These are phyloP conservation scores for Orthonyx spaldingii DNA, from an alignment of 2,113 vertebrate genomes.

Conservation along the genomic window DNA sequence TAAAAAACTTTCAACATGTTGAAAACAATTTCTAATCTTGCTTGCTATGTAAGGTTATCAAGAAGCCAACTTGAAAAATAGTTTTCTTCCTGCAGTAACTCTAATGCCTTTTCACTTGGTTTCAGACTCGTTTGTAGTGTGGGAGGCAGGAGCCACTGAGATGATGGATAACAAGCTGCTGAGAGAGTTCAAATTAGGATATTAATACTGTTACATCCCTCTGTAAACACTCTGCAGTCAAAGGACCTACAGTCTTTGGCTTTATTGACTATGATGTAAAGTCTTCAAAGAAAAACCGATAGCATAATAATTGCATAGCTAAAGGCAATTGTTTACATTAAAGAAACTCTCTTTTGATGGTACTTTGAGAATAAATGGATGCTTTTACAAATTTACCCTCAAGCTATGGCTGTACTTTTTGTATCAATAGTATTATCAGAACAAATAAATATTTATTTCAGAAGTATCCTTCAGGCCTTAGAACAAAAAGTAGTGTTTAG, in stretches of 20 bases:
- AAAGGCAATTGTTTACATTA: neutral
- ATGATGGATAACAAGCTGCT: neutral
- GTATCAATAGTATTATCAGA: neutral
- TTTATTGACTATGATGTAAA: neutral
- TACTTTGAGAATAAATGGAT: neutral
- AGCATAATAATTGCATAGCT: neutral
- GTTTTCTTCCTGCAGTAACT: neutral
- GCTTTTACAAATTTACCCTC: neutral
- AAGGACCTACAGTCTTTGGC: neutral
- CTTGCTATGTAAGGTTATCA: neutral
- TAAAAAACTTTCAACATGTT: neutral
- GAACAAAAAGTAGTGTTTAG: neutral
- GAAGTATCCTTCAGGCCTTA: neutral
- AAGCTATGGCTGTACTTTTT: neutral
- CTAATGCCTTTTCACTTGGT: neutral
- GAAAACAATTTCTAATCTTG: neutral
- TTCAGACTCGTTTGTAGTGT: neutral
- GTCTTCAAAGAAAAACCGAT: neutral
- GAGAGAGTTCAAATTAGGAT: neutral
- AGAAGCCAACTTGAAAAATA: neutral
- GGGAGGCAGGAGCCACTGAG: neutral
- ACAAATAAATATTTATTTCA: slow-evolving; percentile 2
- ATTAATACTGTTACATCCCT: neutral
- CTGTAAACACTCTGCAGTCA: neutral
- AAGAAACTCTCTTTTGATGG: neutral